Base-by-base conservation (phyloP, 2,113 vertebrate genomes). In the Oreochromis spilurus region DNA sequence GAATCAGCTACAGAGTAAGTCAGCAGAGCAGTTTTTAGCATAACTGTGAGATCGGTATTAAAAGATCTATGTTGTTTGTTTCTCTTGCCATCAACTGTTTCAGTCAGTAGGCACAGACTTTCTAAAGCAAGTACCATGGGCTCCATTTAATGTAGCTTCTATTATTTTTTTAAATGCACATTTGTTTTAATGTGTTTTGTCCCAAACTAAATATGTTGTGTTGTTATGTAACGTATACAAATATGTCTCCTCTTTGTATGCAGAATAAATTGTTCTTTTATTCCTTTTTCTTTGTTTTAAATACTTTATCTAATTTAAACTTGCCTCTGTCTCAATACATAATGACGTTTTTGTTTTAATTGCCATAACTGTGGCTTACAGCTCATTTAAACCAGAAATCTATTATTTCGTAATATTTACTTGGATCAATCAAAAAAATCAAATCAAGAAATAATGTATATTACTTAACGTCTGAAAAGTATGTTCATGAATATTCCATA, bases 121-220 rank as follows among this genome's bases (percentile, higher is more conserved):
- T 0, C 9, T 1, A 9, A 19, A 9, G 5, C 1, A 34, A 34
- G 9, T 0, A 0, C 1, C 9, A 36, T 7, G 31, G 17, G 1
- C 31, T 65, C 31, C 0, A 12, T 36, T 36, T 65, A 11, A 29
- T 21, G n/a, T n/a, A n/a, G 52, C 4, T 40, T 9, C 4, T 50
- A 21, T 14, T 9, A 3, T 8, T 5, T 29, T 17, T 17, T 17
- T 1, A 7, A 57, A 17, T 2, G 21, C 1, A 26, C 5, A 11
- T 36, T 34, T 65, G 1, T 65, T 65, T 65, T 1, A 65, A n/a
- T 38, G 0, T 65, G 5, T 38, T 9, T 1, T 38, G 34, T 62
- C 31, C 58, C 31, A 62, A 62, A 62, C 0, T 1, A 0, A 57
- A 13, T 0, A 55, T 57, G 54, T 14, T 57, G 54, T 57, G 12